Conservation (phyloP, 2,113 vertebrate genomes). For the Notechis scutatus region DNA sequence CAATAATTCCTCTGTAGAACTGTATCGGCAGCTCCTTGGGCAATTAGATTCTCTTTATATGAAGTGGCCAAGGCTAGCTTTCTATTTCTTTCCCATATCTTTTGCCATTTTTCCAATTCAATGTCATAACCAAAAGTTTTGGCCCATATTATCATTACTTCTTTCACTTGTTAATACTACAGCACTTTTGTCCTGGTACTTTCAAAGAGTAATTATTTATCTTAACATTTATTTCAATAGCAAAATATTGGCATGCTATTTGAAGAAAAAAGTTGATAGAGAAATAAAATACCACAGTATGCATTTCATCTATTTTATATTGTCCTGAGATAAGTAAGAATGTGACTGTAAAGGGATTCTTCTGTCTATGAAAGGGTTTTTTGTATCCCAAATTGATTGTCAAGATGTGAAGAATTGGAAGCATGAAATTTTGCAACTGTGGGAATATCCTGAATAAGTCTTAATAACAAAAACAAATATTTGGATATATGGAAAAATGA, state of each 20-base stretch:
- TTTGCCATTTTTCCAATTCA: no score
- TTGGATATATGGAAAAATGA: conserved; percentile 43
- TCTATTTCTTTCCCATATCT: no score
- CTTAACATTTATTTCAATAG: not conserved
- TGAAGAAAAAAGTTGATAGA: not conserved
- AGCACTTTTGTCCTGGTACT: not conserved
- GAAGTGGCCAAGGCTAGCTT: no score
- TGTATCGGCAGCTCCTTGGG: no score
- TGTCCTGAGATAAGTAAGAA: not conserved
- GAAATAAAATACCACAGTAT: not conserved
- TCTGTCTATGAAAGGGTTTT: not conserved
- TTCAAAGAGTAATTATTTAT: not conserved
- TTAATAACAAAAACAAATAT: conserved; percentile 23
- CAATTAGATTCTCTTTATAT: no score
- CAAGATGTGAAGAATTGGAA: not conserved
- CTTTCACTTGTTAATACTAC: not conserved
- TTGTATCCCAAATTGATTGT: not conserved
- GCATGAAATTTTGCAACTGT: not conserved
- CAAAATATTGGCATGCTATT: not conserved
- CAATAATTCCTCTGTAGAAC: no score
- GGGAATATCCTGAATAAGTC: not conserved
- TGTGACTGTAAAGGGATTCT: not conserved
- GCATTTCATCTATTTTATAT: not conserved
- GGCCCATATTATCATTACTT: no score
- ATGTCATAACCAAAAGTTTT: no score